These are phyloP conservation scores for Pheosia tremula DNA, from an alignment of 2,888 invertebrate species.

Conservation along the genomic window DNA sequence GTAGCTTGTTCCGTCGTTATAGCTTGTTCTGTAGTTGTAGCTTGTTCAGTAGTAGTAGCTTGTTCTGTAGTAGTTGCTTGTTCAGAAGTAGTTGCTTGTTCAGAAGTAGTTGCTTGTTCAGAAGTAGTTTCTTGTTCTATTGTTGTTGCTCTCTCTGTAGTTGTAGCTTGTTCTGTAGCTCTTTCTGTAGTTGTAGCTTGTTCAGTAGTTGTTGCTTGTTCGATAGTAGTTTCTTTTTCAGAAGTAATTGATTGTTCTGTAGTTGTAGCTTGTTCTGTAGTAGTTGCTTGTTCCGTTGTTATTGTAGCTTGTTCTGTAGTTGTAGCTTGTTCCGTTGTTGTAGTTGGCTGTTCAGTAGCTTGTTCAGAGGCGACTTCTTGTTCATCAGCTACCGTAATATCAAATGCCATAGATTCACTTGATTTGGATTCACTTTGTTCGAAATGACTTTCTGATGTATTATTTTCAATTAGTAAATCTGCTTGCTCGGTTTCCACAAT, in stretches of 20 bases:
- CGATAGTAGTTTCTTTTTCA: conserved; percentile 12
- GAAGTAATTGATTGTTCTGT: conserved; percentile 2
- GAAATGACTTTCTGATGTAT: too few species aligned
- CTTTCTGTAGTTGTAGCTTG: background rate
- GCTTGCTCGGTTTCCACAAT: too few species aligned
- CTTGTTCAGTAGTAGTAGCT: background rate
- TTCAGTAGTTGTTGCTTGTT: too few species aligned
- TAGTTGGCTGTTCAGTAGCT: background rate
- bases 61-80: background rate
- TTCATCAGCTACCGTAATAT: background rate
- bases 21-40: background rate
- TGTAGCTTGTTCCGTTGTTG: background rate
- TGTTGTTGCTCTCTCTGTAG: conserved; percentile 4
- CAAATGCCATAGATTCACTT: too few species aligned
- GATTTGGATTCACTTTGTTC: too few species aligned
- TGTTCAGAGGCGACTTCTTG: background rate
- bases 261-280: conserved; percentile 6
- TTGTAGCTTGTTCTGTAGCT: background rate
- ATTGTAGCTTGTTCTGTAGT: background rate
- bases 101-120: background rate
- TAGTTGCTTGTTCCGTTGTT: background rate
- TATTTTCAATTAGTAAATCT: too few species aligned
- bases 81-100: too few species aligned
- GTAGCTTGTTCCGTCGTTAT: background rate
- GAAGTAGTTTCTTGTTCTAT: background rate